phyloP scores from a whole-genome alignment of 1,140 invertebrate genomes.

The Aphelenchoides fujianensis region DNA sequence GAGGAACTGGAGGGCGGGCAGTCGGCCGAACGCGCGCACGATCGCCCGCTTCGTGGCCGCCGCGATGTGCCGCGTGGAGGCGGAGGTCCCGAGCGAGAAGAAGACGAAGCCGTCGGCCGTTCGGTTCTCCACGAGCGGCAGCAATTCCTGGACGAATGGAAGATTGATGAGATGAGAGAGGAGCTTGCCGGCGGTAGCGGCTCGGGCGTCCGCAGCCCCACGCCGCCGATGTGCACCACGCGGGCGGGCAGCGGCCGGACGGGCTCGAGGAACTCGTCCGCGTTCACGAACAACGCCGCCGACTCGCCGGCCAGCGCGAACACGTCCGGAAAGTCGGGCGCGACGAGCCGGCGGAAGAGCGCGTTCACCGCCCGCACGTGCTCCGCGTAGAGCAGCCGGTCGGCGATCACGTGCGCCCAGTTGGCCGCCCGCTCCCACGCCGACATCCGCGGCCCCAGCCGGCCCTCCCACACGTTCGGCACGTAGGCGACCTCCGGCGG shows the following conservation, averaged over 20 bases:
- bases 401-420: neutral
- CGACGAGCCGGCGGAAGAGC: conserved; percentile 9
- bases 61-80: conserved; percentile 28
- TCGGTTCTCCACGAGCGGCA: conserved; percentile 10
- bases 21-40: conserved; percentile 36
- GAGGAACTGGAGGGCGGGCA: conserved; percentile 43
- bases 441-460: conserved; percentile 6
- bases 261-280: conserved; percentile 43
- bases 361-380: neutral
- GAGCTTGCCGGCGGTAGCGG: neutral
- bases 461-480: conserved; percentile 6
- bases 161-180: no score
- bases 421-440: neutral
- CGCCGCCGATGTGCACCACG: conserved; percentile 25
- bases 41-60: conserved; percentile 24
- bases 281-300: conserved; percentile 29
- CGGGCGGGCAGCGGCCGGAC: conserved; percentile 34
- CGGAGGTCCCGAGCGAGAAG: conserved; percentile 34
- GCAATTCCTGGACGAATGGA: neutral
- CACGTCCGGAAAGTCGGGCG: conserved; percentile 35
- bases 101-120: conserved; percentile 35
- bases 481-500: conserved; percentile 13
- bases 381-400: neutral
- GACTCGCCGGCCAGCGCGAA: conserved; percentile 22
- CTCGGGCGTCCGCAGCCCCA: neutral